Conservation (phyloP, 2,888 invertebrate species). For the Choristoneura rosaceana region DNA sequence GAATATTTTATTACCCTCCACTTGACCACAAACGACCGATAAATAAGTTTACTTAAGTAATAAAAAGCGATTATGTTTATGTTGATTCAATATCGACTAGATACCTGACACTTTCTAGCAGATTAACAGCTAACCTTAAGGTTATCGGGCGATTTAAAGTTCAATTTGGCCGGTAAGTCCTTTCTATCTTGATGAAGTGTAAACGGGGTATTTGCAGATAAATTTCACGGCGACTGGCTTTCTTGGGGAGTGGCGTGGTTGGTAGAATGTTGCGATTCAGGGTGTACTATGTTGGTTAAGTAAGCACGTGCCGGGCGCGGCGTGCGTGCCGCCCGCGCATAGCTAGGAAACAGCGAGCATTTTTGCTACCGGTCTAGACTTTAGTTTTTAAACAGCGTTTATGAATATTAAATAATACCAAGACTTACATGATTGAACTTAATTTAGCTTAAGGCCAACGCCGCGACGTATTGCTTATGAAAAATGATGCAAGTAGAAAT, state of each 20-base stretch:
- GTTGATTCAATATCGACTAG: slow-evolving; percentile 15
- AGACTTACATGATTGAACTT: too few relatives aligned
- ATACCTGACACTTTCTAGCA: slow-evolving; percentile 21
- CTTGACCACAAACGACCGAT: slow-evolving; percentile 1
- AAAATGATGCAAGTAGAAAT: too few relatives aligned
- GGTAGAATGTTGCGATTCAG: slow-evolving; percentile 56
- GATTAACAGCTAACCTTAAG: slow-evolving; percentile 10
- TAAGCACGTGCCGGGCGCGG: slow-evolving; percentile 44
- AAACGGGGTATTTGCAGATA: slow-evolving; percentile 40
- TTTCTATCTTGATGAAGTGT: slow-evolving; percentile 36
- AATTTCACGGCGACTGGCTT: slow-evolving; percentile 49
- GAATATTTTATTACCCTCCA: slow-evolving; percentile 1
- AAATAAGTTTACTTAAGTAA: background rate
- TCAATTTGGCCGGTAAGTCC: slow-evolving; percentile 32
- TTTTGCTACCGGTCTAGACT: slow-evolving; percentile 31
- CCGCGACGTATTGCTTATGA: too few relatives aligned
- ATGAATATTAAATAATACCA: background rate
- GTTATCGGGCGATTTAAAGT: slow-evolving; percentile 34
- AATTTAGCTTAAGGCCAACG: too few relatives aligned
- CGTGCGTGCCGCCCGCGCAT: slow-evolving; percentile 42
- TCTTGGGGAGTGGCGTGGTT: slow-evolving; percentile 45
- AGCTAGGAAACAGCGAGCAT: slow-evolving; percentile 19
- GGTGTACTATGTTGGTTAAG: slow-evolving; percentile 42
- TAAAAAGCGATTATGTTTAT: background rate
- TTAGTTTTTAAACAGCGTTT: background rate